These are phyloP conservation scores for Poeciliopsis retropinna DNA, from an alignment of 2,113 vertebrate species.

Conservation along the genomic window DNA sequence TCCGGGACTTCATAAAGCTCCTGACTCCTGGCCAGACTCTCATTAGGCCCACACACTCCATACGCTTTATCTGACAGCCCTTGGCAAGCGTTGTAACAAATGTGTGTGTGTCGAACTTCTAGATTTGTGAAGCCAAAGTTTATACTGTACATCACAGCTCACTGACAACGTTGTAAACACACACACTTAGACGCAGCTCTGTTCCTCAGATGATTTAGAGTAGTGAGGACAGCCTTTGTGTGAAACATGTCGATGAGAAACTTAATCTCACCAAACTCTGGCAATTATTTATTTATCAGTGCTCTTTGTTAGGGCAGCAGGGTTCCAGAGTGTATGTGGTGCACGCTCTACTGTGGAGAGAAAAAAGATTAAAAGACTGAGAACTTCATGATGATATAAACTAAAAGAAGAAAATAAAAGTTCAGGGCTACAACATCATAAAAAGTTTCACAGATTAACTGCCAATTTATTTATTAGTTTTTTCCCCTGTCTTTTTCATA, in stretches of 20 bases:
- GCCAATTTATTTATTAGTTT: no score
- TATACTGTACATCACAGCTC: constrained; percentile 29
- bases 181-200: constrained; percentile 10
- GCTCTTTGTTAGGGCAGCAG: constrained; percentile 45
- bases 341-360: constrained; percentile 16
- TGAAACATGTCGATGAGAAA: constrained; percentile 61
- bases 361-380: constrained; percentile 5
- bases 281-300: constrained; percentile 63
- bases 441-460: not conserved
- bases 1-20: constrained; percentile 64
- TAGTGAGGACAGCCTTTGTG: constrained; percentile 51
- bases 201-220: constrained; percentile 58
- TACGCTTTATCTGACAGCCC: constrained; percentile 53
- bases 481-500: not conserved
- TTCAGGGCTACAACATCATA: not conserved
- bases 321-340: constrained; percentile 36
- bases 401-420: not conserved
- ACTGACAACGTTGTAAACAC: constrained; percentile 40
- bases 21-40: constrained; percentile 63
- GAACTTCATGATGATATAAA: not conserved
- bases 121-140: constrained; percentile 25
- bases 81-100: constrained; percentile 46
- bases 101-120: constrained; percentile 36
- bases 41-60: constrained; percentile 61
- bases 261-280: constrained; percentile 46